Evolutionary conservation across 1,140 invertebrate species (phyloP), one percentile per base, ranked within the genome.

Genomic region (Zaprionus nigranus): DNA sequence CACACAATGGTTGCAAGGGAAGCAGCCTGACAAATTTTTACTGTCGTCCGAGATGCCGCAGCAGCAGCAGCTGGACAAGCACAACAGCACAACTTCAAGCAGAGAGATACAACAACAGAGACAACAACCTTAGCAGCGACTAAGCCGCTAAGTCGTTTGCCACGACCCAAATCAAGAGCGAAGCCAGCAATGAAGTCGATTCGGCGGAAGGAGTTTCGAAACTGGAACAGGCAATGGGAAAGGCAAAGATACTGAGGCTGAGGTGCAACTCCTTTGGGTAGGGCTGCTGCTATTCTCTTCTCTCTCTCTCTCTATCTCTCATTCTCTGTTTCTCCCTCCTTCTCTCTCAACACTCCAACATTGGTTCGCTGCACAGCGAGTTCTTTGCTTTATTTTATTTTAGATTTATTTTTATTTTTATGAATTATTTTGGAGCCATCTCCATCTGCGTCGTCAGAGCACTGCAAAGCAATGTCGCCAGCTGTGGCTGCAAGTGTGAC

Each of bases 141-240:
- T 77, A 83, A 88, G 83, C 83, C 72, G 80, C 81, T 81, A 84
- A 88, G 84, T 88, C 78, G 81, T 24, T 82, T 69, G 84, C 87
- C 67, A 69, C 78, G 84, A 87, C 85, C 81, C 85, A 90, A 81
- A 90, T 88, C 84, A 88, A 84, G 75, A 72, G 68, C 60, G 68
- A 17, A 46, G 40, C 40, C 40, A 46, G 40, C 40, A 46, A 46
- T 46, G 40, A 46, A 46, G 40, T 46, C 40, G 40, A 46, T 46
- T 46, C 40, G 40, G 6, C 40, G 40, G 6, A n/a, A 17, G 40
- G 40, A 38, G 36, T 38, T 38, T 12, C 3, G 13, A 38, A 38
- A 5, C 13, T 38, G 36, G 36, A 38, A 38, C 36, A 9, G 36
- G 36, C 12, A 13, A 12, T 38, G 13, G 36, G 2, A 40, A 5